Evolutionary conservation across 2,113 vertebrate genomes (phyloP), one percentile per base, ranked within the genome.

Genomic region (Turnix velox): DNA sequence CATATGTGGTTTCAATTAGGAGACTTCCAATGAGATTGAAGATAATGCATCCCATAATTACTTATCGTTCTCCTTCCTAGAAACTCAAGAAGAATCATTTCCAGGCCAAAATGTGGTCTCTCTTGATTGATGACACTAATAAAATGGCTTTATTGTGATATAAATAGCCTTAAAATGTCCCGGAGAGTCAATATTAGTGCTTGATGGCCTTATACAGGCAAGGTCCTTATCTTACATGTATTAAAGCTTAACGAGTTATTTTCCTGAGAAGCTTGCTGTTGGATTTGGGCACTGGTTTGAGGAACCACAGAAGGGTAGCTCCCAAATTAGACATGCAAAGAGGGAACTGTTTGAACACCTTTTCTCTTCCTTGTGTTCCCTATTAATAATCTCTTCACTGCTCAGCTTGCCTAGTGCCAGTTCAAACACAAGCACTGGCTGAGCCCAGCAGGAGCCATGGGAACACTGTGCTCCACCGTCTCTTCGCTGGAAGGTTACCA

Each of bases 111-210:
- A 98, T 94, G 84, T 20, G 45, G 74, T 83, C 87, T 96, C 63
- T 87, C 66, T 85, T 98, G 97, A 98, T 98, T 95, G 97, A 98
- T 97, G 95, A 96, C 0, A 1, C 92, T 97, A 97, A 97, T 98
- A 97, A 98, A 98, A 90, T 16, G 57, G 76, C 87, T 96, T 98
- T 98, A 98, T 96, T 98, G 95, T 97, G 96, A 97, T 97, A 98
- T 97, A 97, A 98, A 98, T 97, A 98, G 97, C 92, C 94, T 96
- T 98, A 90, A 97, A 98, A 96, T 4, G 85, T 98, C 95, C 92
- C 66, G 65, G 65, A 92, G 95, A 97, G 97, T 97, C 97, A 98
- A 97, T 98, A 98, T 96, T 81, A 13, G 85, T 97, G 82, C 83
- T 95, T 97, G 95, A 97, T 97, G 88, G 97, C 92, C 95, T 96